Evolutionary conservation across 2,888 invertebrate genomes (phyloP), one percentile per base, ranked within the genome.

Genomic region (Drosophila mimica): DNA sequence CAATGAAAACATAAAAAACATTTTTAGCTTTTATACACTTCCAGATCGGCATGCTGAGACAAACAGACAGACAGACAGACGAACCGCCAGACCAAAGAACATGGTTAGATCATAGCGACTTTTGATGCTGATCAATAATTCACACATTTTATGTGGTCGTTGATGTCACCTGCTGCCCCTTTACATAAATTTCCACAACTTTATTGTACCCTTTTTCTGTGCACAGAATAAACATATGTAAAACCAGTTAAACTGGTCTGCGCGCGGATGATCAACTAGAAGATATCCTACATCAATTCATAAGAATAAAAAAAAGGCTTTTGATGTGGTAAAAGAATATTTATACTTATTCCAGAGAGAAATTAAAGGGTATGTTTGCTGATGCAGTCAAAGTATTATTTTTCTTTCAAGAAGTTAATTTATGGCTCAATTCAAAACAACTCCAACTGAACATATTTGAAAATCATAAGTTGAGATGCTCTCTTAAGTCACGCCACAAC

Each of bases 401-500:
- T 25, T 43, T 9, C 48, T 25, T 8, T 25, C 2, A 20, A 43
- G 6, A 8, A 15, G 15, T 36, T 30, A n/a, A 48, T 31, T 65
- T 53, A 70, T 49, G 76, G 66, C 67, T 74, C 82, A 76, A 87
- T 77, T 84, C 84, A 70, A 73, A 60, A 69, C 43, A 61, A 40
- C 40, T 54, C 53, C 28, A 49, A 43, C n/a, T 83, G 77, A 78
- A 89, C 8, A 85, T 88, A 85, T 82, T 89, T 85, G 81, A 87
- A 83, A 83, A 79, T 89, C 83, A 75, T 83, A 87, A 86, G 74
- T 79, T 77, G 63, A 76, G 57, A 66, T 61, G 61, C 65, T 74
- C 61, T 56, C 54, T 48, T 20, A 63, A 59, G 62, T 61, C 63
- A 76, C 74, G 56, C 76, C 87, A 69, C 81, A 81, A 73, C 20